Percentiles rank a stretch among this genome's conserved stretches.
phyloP scores from a whole-genome alignment of 2,797 vertebrate species.

The Falco berigora region DNA sequence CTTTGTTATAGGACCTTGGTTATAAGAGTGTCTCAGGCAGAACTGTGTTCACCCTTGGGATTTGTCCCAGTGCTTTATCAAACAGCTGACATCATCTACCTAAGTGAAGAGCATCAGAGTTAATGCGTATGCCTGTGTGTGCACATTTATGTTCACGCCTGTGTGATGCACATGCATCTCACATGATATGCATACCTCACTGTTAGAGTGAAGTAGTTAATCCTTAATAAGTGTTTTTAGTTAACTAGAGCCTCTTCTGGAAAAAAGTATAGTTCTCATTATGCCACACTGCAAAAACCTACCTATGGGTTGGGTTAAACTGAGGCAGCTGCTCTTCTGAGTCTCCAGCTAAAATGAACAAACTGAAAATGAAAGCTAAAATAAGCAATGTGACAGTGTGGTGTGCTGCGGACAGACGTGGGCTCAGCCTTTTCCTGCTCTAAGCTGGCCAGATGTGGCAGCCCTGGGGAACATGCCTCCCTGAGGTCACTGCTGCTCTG shows the following conservation, averaged over 20 bases:
- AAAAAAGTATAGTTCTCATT: neutral
- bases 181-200: neutral
- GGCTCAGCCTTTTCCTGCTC: neutral
- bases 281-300: neutral
- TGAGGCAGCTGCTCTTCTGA: neutral
- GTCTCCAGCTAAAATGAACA: neutral
- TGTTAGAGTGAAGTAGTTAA: neutral
- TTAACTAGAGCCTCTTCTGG: neutral
- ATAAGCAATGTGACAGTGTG: neutral
- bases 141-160: neutral
- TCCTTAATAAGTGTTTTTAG: neutral
- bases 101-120: neutral
- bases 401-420: neutral
- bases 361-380: neutral
- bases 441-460: neutral
- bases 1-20: neutral
- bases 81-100: neutral
- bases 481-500: neutral
- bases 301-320: neutral
- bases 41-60: neutral
- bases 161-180: neutral
- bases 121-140: neutral
- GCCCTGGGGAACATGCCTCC: accelerated
- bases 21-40: neutral
- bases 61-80: neutral